A percentile compares a stretch with the other conserved stretches of the same genome.
Conservation (phyloP, 2,888 invertebrate genomes). For the Mechanitis mazaeus region DNA sequence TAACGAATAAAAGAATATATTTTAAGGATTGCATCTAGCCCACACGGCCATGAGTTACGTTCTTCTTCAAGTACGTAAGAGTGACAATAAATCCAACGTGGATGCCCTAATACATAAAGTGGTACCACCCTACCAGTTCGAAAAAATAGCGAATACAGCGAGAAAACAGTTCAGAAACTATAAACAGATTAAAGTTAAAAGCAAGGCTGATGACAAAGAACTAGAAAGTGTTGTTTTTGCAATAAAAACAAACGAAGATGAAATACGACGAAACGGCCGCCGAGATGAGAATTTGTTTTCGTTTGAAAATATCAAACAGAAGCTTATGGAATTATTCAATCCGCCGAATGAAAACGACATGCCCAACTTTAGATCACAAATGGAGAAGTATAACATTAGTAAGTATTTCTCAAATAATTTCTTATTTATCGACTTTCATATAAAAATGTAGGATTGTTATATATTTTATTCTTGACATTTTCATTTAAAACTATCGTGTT, state of each 20-base stretch:
- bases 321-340: slow-evolving; percentile 18
- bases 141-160: slow-evolving; percentile 23
- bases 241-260: slow-evolving; percentile 18
- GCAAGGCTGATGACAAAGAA: slow-evolving; percentile 10
- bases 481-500: too few relatives aligned
- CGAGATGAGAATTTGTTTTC: background rate
- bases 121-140: slow-evolving; percentile 26
- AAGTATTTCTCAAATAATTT: slow-evolving; percentile 9
- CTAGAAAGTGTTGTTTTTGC: slow-evolving; percentile 30
- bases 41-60: slow-evolving; percentile 24
- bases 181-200: slow-evolving; percentile 23
- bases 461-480: too few relatives aligned
- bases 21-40: slow-evolving; percentile 11
- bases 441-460: too few relatives aligned
- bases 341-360: slow-evolving; percentile 3
- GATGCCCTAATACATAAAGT: slow-evolving; percentile 37
- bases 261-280: slow-evolving; percentile 11
- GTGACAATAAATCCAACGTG: slow-evolving; percentile 33
- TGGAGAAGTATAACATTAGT: slow-evolving; percentile 27
- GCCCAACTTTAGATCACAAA: slow-evolving; percentile 19
- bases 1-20: background rate
- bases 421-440: background rate
- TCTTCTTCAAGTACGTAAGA: slow-evolving; percentile 34
- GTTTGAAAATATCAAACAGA: slow-evolving; percentile 4
- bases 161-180: slow-evolving; percentile 28